Percentiles rank a stretch among this genome's conserved stretches.
Conservation (phyloP, 2,888 invertebrate genomes). For the Griposia aprilina region DNA sequence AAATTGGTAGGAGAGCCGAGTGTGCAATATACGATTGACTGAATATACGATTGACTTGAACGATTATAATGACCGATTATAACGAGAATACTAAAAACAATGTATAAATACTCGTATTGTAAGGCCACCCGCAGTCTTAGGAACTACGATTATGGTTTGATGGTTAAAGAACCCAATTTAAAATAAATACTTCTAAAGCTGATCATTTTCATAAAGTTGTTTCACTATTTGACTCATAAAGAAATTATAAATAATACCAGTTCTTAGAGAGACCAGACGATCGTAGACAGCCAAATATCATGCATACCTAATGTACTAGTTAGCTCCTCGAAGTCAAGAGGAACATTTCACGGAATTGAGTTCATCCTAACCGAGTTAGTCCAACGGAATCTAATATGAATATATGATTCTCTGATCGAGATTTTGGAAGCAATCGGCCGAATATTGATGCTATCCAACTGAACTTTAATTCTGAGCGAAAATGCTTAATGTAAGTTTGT, state of each 20-base stretch:
- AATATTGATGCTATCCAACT: constrained; percentile 4
- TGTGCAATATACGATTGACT: no score
- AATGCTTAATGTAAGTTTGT: not conserved
- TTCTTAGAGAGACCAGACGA: not conserved
- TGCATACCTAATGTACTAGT: constrained; percentile 41
- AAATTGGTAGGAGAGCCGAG: not conserved
- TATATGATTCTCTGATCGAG: constrained; percentile 49
- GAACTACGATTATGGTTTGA: not conserved
- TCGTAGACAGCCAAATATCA: constrained; percentile 14
- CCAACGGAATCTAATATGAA: constrained; percentile 52
- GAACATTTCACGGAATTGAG: constrained; percentile 49
- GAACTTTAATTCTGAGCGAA: not conserved
- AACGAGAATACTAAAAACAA: no score
- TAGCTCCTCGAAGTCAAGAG: constrained; percentile 51
- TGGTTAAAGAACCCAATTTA: not conserved
- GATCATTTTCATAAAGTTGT: no score
- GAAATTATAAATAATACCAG: no score
- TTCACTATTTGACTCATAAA: not conserved
- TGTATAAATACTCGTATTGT: no score
- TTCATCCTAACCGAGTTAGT: constrained; percentile 42
- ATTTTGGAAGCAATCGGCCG: constrained; percentile 34
- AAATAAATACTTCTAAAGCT: not conserved
- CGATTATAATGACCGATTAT: no score
- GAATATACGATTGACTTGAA: no score
- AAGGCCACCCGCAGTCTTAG: not conserved